phyloP scores from a whole-genome alignment of 1,140 invertebrate species.

The Drosophila insularis region DNA sequence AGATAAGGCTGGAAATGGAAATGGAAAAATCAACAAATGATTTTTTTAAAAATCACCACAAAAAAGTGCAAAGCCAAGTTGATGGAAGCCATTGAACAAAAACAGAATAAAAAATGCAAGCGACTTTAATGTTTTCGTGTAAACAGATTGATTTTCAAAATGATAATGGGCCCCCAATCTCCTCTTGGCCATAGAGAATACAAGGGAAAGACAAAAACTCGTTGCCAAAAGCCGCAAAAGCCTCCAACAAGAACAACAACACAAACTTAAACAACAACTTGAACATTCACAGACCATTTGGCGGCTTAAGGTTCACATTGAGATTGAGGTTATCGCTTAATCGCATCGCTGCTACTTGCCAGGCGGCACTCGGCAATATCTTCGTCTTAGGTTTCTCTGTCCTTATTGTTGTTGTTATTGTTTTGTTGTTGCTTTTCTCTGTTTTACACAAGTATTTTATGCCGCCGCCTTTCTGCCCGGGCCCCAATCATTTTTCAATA shows the following conservation, averaged over 20 bases:
- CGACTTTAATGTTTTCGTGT: conserved; percentile 54
- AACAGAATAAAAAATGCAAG: conserved; percentile 39
- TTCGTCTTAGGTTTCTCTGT: conserved; percentile 32
- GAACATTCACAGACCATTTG: conserved; percentile 79
- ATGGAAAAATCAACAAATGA: conserved; percentile 74
- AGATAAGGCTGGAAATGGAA: conserved; percentile 64
- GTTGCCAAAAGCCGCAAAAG: conserved; percentile 69
- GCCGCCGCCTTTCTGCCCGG: background rate
- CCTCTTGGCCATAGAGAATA: too few relatives aligned
- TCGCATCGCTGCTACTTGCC: conserved; percentile 65
- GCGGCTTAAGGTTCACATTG: conserved; percentile 74
- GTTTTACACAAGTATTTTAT: conserved; percentile 31
- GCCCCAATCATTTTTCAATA: conserved; percentile 77
- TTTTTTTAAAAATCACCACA: conserved; percentile 53
- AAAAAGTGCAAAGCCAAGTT: conserved; percentile 1
- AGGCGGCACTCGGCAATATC: conserved; percentile 30
- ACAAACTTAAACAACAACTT: conserved; percentile 38
- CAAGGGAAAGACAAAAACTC: conserved; percentile 17
- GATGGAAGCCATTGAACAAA: conserved; percentile 25
- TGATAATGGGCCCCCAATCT: conserved; percentile 55
- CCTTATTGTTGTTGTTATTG: conserved; percentile 28
- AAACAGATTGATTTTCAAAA: conserved; percentile 80
- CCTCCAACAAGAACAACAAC: conserved; percentile 42
- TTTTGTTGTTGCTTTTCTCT: conserved; percentile 41
- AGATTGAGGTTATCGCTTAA: conserved; percentile 74